Percentiles rank a stretch among this genome's conserved stretches.
These are phyloP conservation scores for Drosophila rubida DNA, from an alignment of 2,888 invertebrate genomes.

Conservation along the genomic window DNA sequence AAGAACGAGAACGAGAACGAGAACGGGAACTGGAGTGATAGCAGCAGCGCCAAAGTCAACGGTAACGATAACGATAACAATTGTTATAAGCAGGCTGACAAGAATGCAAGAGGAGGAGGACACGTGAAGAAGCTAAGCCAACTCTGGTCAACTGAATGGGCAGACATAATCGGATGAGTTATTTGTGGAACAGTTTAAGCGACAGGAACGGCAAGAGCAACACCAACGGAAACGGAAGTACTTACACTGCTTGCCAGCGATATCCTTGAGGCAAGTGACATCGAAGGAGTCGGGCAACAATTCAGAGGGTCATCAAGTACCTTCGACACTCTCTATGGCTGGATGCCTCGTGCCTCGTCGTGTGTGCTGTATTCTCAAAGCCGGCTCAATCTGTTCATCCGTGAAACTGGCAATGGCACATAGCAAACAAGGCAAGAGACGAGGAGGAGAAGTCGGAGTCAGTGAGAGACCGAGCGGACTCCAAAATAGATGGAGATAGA, in stretches of 20 bases:
- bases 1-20: neutral
- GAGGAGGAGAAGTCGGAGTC: no score
- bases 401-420: conserved; percentile 29
- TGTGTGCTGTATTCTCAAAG: conserved; percentile 43
- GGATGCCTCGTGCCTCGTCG: conserved; percentile 30
- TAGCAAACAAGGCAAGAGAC: conserved; percentile 27
- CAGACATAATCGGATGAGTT: conserved; percentile 64
- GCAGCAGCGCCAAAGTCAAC: conserved; percentile 12
- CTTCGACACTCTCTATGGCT: conserved; percentile 6
- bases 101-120: conserved; percentile 9
- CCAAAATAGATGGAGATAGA: conserved; percentile 12
- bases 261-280: conserved; percentile 76
- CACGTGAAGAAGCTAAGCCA: conserved; percentile 36
- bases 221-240: conserved; percentile 58
- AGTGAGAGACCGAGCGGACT: neutral
- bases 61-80: conserved; percentile 47
- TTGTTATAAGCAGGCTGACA: conserved; percentile 53
- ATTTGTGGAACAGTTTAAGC: conserved; percentile 24
- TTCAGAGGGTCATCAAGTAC: conserved; percentile 59
- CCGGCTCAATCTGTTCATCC: conserved; percentile 65
- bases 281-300: conserved; percentile 38
- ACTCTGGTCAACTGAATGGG: conserved; percentile 55
- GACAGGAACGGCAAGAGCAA: neutral
- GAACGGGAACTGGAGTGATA: neutral
- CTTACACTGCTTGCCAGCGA: conserved; percentile 66